These are phyloP conservation scores for Drosophila nasuta DNA, from an alignment of 1,140 invertebrate species.

Conservation along the genomic window DNA sequence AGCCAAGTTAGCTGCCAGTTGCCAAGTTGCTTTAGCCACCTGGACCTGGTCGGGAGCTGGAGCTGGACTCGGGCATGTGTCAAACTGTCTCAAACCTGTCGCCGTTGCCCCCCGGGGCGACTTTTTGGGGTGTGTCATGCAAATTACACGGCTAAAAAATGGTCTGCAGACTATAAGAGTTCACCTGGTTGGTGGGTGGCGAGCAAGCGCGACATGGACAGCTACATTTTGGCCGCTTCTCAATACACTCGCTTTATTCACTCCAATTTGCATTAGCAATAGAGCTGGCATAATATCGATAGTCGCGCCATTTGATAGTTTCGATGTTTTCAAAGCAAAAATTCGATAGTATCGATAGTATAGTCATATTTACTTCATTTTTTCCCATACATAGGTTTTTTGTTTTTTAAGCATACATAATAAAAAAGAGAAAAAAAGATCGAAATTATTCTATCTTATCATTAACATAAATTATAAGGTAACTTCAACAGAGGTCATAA, in stretches of 20 bases:
- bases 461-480: no score
- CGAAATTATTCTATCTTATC: no score
- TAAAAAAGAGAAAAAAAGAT: no score
- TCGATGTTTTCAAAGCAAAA: no score
- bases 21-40: constrained; percentile 18
- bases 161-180: constrained; percentile 20
- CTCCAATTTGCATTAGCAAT: no score
- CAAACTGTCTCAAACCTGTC: constrained; percentile 60
- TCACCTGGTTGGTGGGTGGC: neutral
- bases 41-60: neutral
- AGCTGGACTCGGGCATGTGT: constrained; percentile 48
- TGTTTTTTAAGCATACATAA: no score
- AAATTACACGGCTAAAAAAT: constrained; percentile 73
- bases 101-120: constrained; percentile 41
- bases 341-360: no score
- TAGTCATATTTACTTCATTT: no score
- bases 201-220: neutral
- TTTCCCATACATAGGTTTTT: no score
- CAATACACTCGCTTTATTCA: neutral
- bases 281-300: no score
- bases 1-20: constrained; percentile 22
- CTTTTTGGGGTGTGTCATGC: constrained; percentile 62
- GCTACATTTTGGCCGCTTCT: neutral
- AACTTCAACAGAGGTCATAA: no score
- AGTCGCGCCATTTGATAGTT: no score